Evolutionary conservation across 2,797 vertebrate genomes (phyloP).

Genomic region (Coreius guichenoti): DNA sequence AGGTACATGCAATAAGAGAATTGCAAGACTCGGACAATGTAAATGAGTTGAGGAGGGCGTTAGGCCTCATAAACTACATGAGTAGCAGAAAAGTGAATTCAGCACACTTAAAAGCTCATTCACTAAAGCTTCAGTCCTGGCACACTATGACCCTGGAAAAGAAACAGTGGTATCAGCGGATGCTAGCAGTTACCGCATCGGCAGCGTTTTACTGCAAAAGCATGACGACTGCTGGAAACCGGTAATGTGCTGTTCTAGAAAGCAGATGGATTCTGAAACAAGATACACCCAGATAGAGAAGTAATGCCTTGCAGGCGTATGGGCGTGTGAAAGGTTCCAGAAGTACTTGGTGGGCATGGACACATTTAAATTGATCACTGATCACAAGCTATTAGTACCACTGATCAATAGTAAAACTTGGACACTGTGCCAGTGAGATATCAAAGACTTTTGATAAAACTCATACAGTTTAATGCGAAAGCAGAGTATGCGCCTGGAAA

Average conservation of each 20-base stretch:
- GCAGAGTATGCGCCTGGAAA: background rate
- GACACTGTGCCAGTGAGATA: background rate
- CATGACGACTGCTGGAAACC: background rate
- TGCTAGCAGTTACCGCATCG: background rate
- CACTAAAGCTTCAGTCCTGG: background rate
- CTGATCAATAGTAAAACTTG: background rate
- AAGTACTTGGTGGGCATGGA: background rate
- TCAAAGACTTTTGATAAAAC: background rate
- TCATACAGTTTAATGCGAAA: background rate
- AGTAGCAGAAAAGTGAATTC: background rate
- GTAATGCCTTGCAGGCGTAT: background rate
- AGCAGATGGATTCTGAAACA: background rate
- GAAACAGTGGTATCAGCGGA: background rate
- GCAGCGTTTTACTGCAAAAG: background rate
- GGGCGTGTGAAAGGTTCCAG: background rate
- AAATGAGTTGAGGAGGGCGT: background rate
- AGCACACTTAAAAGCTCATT: background rate
- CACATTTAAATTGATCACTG: background rate
- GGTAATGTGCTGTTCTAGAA: background rate
- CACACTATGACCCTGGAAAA: background rate
- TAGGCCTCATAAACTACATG: constrained; percentile 23
- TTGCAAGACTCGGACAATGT: background rate
- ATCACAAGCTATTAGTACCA: background rate
- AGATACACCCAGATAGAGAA: background rate
- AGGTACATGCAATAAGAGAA: background rate